These are phyloP conservation scores for Tokudaia muenninki DNA, from an alignment of 2,797 vertebrate genomes.

Conservation along the genomic window DNA sequence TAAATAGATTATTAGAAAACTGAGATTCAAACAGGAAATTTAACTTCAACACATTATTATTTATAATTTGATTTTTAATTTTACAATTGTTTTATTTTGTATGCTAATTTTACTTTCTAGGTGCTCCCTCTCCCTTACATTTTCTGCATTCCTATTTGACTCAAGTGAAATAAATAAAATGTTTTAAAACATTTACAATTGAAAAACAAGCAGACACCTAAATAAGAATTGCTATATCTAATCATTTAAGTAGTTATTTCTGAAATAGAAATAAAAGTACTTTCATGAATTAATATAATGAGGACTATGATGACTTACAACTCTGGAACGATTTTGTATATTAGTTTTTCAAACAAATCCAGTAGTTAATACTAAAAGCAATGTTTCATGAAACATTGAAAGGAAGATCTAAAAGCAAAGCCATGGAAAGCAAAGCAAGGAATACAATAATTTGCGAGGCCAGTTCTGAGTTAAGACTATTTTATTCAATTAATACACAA, in stretches of 20 bases:
- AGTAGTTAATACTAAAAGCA: neutral
- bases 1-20: neutral
- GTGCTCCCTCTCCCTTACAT: neutral
- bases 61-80: neutral
- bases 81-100: slow-evolving; percentile 13
- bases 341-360: neutral
- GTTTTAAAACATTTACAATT: neutral
- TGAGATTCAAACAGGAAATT: neutral
- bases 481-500: too few relatives aligned
- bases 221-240: neutral
- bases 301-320: neutral
- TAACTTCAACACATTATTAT: neutral
- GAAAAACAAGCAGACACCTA: neutral
- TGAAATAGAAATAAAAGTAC: neutral
- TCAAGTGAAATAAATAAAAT: neutral
- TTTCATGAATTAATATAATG: neutral
- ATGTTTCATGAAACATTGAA: neutral
- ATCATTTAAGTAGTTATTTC: neutral
- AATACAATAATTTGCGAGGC: neutral
- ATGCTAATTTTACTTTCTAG: neutral
- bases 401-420: neutral
- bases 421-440: neutral
- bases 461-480: neutral
- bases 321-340: neutral
- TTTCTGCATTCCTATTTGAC: neutral